phyloP scores from a whole-genome alignment of 2,888 invertebrate genomes.

The Nomada ferruginata region DNA sequence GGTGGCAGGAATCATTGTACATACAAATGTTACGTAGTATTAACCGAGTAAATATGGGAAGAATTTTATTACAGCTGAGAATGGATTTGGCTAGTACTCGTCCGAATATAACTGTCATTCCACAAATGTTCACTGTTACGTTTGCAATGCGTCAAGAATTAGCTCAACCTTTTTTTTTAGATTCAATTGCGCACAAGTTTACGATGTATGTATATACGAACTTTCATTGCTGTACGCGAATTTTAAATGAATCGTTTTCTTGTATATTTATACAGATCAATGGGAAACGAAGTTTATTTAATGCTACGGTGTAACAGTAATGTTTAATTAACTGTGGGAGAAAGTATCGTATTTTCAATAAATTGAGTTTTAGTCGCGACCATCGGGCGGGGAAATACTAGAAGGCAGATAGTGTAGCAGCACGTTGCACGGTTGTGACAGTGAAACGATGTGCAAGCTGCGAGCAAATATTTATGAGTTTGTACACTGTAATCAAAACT shows the following conservation, averaged over 20 bases:
- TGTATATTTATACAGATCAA: constrained; percentile 4
- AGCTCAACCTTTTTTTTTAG: constrained; percentile 6
- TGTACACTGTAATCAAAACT: neutral
- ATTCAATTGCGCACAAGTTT: constrained; percentile 55
- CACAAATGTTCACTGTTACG: too few relatives aligned
- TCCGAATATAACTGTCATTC: constrained; percentile 6
- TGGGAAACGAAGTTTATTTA: neutral
- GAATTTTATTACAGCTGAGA: constrained; percentile 39
- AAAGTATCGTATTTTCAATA: constrained; percentile 20
- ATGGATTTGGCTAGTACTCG: constrained; percentile 46
- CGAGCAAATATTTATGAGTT: neutral
- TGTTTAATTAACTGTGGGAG: constrained; percentile 13
- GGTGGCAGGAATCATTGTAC: constrained; percentile 45
- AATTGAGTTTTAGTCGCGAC: constrained; percentile 17
- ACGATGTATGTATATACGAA: neutral
- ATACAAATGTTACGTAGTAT: constrained; percentile 40
- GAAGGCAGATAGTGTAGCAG: neutral
- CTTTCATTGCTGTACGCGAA: neutral
- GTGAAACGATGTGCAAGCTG: neutral
- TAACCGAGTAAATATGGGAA: constrained; percentile 15
- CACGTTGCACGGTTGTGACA: neutral
- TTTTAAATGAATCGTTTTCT: neutral
- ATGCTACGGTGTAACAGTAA: constrained; percentile 19
- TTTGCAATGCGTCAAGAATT: neutral
- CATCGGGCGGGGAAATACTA: constrained; percentile 9